phyloP scores from a whole-genome alignment of 2,113 vertebrate species.

The Tragelaphus buxtoni region DNA sequence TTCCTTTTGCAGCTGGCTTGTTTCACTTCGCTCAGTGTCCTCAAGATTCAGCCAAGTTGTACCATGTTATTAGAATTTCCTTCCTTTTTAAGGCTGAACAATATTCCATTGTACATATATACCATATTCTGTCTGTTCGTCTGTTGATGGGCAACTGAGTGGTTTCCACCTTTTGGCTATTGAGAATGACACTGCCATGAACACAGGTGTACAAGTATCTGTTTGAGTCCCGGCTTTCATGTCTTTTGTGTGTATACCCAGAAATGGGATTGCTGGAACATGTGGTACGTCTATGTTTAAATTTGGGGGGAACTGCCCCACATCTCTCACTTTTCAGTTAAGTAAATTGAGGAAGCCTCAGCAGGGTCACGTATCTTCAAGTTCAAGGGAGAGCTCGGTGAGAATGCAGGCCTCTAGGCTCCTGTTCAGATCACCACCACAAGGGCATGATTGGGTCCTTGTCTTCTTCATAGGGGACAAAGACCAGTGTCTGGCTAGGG shows the following conservation, averaged over 20 bases:
- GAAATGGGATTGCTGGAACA: background rate
- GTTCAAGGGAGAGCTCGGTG: background rate
- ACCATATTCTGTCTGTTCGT: background rate
- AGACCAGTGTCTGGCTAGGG: background rate
- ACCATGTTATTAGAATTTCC: background rate
- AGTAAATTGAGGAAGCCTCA: background rate
- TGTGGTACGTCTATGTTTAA: background rate
- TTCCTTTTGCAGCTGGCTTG: background rate
- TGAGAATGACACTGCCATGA: background rate
- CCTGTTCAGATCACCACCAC: background rate
- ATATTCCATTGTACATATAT: background rate
- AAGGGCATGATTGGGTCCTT: background rate
- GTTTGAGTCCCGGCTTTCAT: background rate
- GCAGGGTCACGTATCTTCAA: background rate
- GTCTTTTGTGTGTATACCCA: background rate
- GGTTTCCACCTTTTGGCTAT: background rate
- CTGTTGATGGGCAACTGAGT: background rate
- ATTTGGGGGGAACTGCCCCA: background rate
- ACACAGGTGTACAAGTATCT: background rate
- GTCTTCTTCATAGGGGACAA: background rate
- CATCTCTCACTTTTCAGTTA: background rate
- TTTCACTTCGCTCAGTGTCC: background rate
- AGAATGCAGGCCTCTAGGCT: background rate
- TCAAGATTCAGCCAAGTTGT: background rate
- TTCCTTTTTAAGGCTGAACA: background rate